A percentile compares a stretch with the other conserved stretches of the same genome.
Conservation (phyloP, 2,797 vertebrate species). For the Gobionotothen gibberifrons region DNA sequence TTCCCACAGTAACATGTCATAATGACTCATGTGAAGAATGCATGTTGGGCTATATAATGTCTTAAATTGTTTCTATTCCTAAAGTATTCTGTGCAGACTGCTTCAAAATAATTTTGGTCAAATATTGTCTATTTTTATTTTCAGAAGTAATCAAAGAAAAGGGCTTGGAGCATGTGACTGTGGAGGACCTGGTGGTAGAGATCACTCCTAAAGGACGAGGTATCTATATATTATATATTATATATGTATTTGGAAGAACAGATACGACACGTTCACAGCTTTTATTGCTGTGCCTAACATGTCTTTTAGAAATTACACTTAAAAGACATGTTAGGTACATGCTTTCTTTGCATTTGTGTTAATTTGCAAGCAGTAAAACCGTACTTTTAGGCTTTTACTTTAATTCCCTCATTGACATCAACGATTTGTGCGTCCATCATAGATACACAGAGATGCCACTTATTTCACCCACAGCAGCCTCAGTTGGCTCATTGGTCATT, state of each 20-base stretch:
- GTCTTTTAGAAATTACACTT: neutral
- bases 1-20: too few relatives aligned
- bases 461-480: neutral
- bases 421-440: neutral
- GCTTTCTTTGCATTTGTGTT: too few relatives aligned
- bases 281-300: neutral
- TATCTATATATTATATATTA: slow-evolving; percentile 45
- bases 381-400: too few relatives aligned
- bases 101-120: neutral
- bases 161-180: slow-evolving; percentile 95
- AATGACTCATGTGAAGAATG: neutral
- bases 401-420: neutral
- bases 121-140: neutral
- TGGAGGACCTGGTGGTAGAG: slow-evolving; percentile 96
- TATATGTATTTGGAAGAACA: neutral
- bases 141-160: slow-evolving; percentile 98
- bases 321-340: neutral
- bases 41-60: neutral
- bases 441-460: neutral
- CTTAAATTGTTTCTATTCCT: too few relatives aligned
- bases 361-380: too few relatives aligned
- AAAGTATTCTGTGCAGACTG: neutral
- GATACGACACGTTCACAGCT: neutral
- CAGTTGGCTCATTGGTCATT: neutral
- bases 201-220: slow-evolving; percentile 99